Evolutionary conservation across 2,888 invertebrate genomes (phyloP).

Genomic region (Phlogophora meticulosa): DNA sequence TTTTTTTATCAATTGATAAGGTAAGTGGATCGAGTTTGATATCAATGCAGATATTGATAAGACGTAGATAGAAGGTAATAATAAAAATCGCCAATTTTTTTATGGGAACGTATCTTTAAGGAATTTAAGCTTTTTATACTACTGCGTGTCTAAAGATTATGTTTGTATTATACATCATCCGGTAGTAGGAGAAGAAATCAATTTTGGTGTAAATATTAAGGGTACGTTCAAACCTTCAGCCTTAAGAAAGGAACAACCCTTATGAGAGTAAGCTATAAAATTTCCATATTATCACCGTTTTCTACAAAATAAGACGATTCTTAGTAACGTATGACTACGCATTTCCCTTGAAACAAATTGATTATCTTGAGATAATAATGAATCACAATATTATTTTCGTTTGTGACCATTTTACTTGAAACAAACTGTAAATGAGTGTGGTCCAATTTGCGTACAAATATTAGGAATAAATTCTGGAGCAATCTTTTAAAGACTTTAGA

Average conservation of each 20-base stretch:
- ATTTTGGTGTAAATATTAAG: too few species aligned
- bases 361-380: slow-evolving; percentile 42
- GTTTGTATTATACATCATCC: too few species aligned
- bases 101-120: background rate
- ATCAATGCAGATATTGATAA: slow-evolving; percentile 27
- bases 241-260: too few species aligned
- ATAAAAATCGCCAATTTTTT: slow-evolving; percentile 9
- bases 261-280: too few species aligned
- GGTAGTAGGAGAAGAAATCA: too few species aligned
- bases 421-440: background rate
- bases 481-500: background rate
- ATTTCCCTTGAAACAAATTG: slow-evolving; percentile 30
- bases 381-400: slow-evolving; percentile 37
- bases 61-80: background rate
- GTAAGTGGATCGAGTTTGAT: slow-evolving; percentile 6
- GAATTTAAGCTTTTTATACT: background rate
- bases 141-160: too few species aligned
- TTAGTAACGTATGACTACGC: slow-evolving; percentile 5
- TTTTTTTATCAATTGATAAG: slow-evolving; percentile 34
- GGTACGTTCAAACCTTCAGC: too few species aligned
- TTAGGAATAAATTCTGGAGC: slow-evolving; percentile 15
- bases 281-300: background rate
- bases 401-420: slow-evolving; percentile 30
- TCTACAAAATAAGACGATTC: slow-evolving; percentile 13
- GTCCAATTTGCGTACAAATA: background rate